Percentiles rank a stretch among this genome's conserved stretches.
Evolutionary conservation across 1,140 invertebrate genomes (phyloP).

Genomic region (Tetragnatha versicolor): DNA sequence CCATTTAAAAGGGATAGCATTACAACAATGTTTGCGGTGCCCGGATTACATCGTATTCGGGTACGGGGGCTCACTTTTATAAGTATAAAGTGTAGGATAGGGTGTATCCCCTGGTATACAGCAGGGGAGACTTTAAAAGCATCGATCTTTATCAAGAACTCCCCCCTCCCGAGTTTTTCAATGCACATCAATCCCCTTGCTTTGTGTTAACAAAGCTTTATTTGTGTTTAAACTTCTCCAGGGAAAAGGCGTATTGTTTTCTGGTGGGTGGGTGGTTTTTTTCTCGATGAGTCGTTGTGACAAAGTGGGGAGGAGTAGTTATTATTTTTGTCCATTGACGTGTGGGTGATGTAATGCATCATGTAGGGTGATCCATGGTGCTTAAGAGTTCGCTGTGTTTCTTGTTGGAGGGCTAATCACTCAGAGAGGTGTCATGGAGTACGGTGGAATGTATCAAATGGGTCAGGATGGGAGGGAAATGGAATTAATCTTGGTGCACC

Average conservation of each 20-base stretch:
- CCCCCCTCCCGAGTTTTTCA: neutral
- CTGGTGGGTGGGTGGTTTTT: neutral
- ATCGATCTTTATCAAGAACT: conserved; percentile 16
- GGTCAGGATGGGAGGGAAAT: too few relatives aligned
- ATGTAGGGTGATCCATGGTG: too few relatives aligned
- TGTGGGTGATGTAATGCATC: too few relatives aligned
- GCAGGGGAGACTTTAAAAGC: conserved; percentile 3
- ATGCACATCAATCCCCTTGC: neutral
- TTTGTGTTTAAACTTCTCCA: too few relatives aligned
- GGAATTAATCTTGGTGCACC: too few relatives aligned
- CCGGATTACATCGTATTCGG: neutral
- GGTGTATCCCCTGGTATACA: neutral
- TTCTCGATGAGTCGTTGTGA: neutral
- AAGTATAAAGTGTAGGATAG: neutral
- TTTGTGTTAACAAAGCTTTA: conserved; percentile 20
- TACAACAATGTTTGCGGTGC: conserved; percentile 42
- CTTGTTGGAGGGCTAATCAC: too few relatives aligned
- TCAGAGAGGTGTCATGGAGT: too few relatives aligned
- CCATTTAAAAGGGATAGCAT: conserved; percentile 36
- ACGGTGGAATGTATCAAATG: too few relatives aligned
- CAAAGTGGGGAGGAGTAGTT: neutral
- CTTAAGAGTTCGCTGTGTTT: too few relatives aligned
- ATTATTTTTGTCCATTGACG: too few relatives aligned
- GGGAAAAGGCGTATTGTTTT: too few relatives aligned
- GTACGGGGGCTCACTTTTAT: neutral